A percentile compares a stretch with the other conserved stretches of the same genome.
These are phyloP conservation scores for Eulemur coronatus DNA, from an alignment of 2,797 vertebrate genomes.

Conservation along the genomic window DNA sequence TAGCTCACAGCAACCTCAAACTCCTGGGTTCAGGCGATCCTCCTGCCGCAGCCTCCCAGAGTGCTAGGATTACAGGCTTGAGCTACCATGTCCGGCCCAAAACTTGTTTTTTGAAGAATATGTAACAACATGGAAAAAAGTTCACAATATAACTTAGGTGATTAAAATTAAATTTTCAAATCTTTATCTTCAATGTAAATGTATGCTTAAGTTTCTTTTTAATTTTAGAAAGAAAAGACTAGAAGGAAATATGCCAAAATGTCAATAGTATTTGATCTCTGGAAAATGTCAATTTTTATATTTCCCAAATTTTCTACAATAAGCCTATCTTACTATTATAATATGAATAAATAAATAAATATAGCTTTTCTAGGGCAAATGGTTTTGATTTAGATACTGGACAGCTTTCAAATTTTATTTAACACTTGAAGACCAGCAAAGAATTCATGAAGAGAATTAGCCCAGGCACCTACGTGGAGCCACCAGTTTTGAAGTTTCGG, in stretches of 20 bases:
- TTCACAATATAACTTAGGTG: background rate
- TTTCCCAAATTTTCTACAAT: background rate
- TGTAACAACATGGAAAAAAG: background rate
- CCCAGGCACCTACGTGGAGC: background rate
- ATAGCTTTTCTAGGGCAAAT: background rate
- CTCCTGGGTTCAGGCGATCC: too few relatives aligned
- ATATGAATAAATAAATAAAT: background rate
- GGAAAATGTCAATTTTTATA: background rate
- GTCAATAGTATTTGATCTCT: background rate
- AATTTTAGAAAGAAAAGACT: background rate
- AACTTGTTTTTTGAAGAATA: background rate
- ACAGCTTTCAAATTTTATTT: background rate
- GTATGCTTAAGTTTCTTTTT: background rate
- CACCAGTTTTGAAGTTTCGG: background rate
- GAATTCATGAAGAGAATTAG: background rate
- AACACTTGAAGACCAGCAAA: slow-evolving; percentile 13
- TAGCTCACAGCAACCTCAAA: too few relatives aligned
- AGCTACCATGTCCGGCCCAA: too few relatives aligned
- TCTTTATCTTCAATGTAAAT: background rate
- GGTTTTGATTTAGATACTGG: slow-evolving; percentile 11
- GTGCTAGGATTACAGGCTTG: too few relatives aligned
- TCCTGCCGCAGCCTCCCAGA: too few relatives aligned
- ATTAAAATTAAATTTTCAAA: slow-evolving; percentile 31
- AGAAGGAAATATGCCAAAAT: slow-evolving; percentile 21
- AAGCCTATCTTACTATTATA: background rate